Conservation (phyloP, 1,140 invertebrate species). For the Argopecten irradians region DNA sequence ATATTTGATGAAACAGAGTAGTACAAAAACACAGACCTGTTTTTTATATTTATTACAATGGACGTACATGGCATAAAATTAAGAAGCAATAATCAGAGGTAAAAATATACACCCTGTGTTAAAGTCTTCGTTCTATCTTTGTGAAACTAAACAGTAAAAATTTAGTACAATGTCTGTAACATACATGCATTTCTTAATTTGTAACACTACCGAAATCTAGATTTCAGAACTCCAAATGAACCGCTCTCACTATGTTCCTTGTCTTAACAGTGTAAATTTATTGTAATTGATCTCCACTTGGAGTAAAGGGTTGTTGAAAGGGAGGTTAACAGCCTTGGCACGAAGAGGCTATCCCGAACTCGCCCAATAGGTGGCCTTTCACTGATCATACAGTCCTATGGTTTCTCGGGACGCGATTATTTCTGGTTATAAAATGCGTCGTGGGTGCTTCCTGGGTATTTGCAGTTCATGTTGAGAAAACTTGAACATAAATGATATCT, state of each 20-base stretch:
- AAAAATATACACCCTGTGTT: not conserved
- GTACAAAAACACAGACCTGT: not conserved
- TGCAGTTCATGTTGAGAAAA: slow-evolving; percentile 27
- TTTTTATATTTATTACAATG: not conserved
- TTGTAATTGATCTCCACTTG: slow-evolving; percentile 35
- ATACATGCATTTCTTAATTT: too few species aligned
- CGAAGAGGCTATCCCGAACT: slow-evolving; percentile 23
- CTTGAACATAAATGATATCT: not conserved
- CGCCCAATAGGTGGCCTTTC: not conserved
- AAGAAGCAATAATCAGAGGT: not conserved
- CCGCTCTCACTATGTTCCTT: slow-evolving; percentile 36
- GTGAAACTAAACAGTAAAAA: not conserved
- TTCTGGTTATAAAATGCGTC: slow-evolving; percentile 24
- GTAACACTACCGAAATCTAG: slow-evolving; percentile 37
- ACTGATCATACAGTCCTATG: not conserved
- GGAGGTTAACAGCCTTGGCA: slow-evolving; percentile 31
- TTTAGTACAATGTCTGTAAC: not conserved
- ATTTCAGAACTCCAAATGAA: slow-evolving; percentile 44
- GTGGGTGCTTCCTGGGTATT: slow-evolving; percentile 27
- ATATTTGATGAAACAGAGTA: too few species aligned
- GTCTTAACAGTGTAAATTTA: slow-evolving; percentile 21
- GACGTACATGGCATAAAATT: not conserved
- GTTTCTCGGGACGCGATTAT: not conserved
- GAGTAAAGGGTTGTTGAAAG: not conserved
- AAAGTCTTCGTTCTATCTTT: not conserved